phyloP scores from a whole-genome alignment of 2,797 vertebrate species.

The Mycteria americana region DNA sequence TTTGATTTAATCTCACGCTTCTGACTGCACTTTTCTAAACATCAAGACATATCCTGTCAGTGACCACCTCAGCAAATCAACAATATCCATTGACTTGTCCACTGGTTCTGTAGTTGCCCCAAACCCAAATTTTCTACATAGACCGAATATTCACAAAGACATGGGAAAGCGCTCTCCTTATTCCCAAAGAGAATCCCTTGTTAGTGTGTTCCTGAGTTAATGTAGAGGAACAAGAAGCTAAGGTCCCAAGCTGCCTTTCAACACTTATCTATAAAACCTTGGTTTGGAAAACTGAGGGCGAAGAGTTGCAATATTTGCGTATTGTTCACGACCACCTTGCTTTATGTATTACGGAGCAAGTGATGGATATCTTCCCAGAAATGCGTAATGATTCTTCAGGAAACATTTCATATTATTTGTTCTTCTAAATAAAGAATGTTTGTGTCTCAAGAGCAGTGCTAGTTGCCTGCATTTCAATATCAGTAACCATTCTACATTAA shows the following conservation, averaged over 20 bases:
- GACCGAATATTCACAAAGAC: background rate
- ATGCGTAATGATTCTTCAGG: background rate
- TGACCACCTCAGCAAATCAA: background rate
- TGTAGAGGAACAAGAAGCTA: background rate
- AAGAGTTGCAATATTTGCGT: background rate
- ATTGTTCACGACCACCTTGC: background rate
- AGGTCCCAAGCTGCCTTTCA: background rate
- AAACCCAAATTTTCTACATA: background rate
- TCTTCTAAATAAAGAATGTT: background rate
- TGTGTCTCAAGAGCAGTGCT: background rate
- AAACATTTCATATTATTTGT: background rate
- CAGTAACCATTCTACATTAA: background rate
- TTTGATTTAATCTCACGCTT: background rate
- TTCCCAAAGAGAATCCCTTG: background rate
- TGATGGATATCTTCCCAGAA: background rate
- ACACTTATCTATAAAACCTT: background rate
- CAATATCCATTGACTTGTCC: background rate
- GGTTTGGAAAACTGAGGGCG: background rate
- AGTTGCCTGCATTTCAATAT: background rate
- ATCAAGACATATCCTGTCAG: background rate
- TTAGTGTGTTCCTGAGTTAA: background rate
- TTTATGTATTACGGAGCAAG: background rate
- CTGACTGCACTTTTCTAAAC: background rate
- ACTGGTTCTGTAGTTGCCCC: background rate
- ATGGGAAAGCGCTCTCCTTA: background rate